Conservation (phyloP, 2,888 invertebrate species). For the Agonopterix arenella region DNA sequence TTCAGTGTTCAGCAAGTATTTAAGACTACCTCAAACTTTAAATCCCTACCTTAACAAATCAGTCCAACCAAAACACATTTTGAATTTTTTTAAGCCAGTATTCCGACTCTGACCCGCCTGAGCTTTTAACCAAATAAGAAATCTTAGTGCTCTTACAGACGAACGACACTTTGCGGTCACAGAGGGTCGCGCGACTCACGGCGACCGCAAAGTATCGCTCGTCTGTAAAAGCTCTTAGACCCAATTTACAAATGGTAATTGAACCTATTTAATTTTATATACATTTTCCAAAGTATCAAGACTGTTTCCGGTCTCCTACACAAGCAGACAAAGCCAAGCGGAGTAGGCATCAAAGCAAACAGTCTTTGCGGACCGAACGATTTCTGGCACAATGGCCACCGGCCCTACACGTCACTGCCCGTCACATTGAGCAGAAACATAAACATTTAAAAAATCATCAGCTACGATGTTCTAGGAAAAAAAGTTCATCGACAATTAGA, state of each 20-base stretch:
- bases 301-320: constrained; percentile 8
- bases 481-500: constrained; percentile 40
- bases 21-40: too few relatives aligned
- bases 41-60: too few relatives aligned
- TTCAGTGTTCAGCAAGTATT: too few relatives aligned
- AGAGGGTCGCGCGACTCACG: too few relatives aligned
- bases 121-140: neutral
- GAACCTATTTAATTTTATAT: neutral
- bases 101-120: too few relatives aligned
- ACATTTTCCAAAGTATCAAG: constrained; percentile 34
- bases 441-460: constrained; percentile 73
- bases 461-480: constrained; percentile 31
- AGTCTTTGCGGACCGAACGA: constrained; percentile 43
- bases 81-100: too few relatives aligned
- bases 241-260: neutral
- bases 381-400: constrained; percentile 48
- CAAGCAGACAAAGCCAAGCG: constrained; percentile 37
- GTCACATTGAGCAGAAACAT: constrained; percentile 69
- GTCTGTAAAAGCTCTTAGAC: too few relatives aligned
- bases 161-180: too few relatives aligned
- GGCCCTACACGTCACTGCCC: constrained; percentile 60
- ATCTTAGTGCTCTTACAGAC: too few relatives aligned
- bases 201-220: too few relatives aligned
- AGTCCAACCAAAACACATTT: too few relatives aligned
- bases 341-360: constrained; percentile 50